These are phyloP conservation scores for Limnothrissa miodon DNA, from an alignment of 2,113 vertebrate species.

Conservation along the genomic window DNA sequence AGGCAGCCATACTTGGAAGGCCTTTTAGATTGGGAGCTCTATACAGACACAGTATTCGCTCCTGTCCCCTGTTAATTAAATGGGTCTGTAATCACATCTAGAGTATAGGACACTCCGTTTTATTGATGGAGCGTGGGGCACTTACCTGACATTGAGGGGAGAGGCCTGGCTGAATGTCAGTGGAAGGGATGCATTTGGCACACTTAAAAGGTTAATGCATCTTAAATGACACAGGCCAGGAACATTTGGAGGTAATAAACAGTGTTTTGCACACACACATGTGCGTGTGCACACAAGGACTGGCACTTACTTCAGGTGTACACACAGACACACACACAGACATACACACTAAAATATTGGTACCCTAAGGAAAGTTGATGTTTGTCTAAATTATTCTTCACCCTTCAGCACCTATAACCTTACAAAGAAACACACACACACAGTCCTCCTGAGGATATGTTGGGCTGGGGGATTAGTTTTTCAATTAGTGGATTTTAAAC, in stretches of 20 bases:
- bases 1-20: background rate
- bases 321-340: background rate
- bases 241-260: background rate
- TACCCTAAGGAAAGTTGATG: background rate
- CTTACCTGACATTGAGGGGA: conserved; percentile 50
- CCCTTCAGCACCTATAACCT: background rate
- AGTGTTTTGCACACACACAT: background rate
- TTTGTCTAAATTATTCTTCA: background rate
- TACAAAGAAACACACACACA: background rate
- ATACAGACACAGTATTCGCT: conserved; percentile 44
- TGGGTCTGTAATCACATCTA: conserved; percentile 48
- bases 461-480: conserved; percentile 56
- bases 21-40: conserved; percentile 19
- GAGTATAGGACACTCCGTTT: conserved; percentile 42
- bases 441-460: conserved; percentile 53
- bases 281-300: background rate
- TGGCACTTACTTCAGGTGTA: too few species aligned
- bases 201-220: background rate
- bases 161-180: conserved; percentile 46
- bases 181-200: conserved; percentile 1
- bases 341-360: background rate
- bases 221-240: background rate
- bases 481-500: conserved; percentile 58
- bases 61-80: conserved; percentile 53
- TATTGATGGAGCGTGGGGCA: conserved; percentile 36